These are phyloP conservation scores for Eristalinus aeneus DNA, from an alignment of 2,888 invertebrate genomes.

Conservation along the genomic window DNA sequence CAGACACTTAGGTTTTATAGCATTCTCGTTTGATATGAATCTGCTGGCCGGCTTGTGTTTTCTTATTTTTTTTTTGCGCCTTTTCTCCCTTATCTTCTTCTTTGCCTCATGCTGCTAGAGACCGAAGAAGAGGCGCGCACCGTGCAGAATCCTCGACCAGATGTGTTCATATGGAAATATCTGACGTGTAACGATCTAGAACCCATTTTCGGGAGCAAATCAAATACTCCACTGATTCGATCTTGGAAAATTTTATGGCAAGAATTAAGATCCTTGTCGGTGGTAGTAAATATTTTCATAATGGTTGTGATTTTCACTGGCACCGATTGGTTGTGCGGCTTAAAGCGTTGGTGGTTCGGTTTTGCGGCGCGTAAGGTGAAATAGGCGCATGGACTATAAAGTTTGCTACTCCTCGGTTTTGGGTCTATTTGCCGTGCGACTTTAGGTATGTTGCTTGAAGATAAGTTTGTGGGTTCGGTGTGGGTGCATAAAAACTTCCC, in stretches of 20 bases:
- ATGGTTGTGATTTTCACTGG: slow-evolving; percentile 26
- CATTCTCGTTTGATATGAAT: slow-evolving; percentile 61
- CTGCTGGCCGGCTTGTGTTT: slow-evolving; percentile 13
- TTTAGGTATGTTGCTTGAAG: not conserved
- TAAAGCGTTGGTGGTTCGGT: not conserved
- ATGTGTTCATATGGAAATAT: slow-evolving; percentile 65
- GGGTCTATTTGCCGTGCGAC: not conserved
- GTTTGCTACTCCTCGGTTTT: not conserved
- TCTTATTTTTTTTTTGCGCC: not conserved
- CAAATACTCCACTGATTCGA: slow-evolving; percentile 60
- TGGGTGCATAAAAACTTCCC: not conserved
- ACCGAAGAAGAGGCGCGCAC: slow-evolving; percentile 12
- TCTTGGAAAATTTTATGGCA: slow-evolving; percentile 46
- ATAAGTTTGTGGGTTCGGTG: not conserved
- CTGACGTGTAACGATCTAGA: slow-evolving; percentile 61
- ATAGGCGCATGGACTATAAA: not conserved
- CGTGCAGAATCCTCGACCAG: slow-evolving; percentile 16
- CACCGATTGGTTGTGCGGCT: not conserved
- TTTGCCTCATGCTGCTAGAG: not conserved
- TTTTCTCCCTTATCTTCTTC: not conserved
- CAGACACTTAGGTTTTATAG: slow-evolving; percentile 67
- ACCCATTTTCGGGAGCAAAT: slow-evolving; percentile 67
- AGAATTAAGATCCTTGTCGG: slow-evolving; percentile 62
- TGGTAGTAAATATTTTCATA: slow-evolving; percentile 54
- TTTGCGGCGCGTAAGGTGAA: not conserved